Evolutionary conservation across 2,888 invertebrate genomes (phyloP), one percentile per base, ranked within the genome.

Genomic region (Diloba caeruleocephala): DNA sequence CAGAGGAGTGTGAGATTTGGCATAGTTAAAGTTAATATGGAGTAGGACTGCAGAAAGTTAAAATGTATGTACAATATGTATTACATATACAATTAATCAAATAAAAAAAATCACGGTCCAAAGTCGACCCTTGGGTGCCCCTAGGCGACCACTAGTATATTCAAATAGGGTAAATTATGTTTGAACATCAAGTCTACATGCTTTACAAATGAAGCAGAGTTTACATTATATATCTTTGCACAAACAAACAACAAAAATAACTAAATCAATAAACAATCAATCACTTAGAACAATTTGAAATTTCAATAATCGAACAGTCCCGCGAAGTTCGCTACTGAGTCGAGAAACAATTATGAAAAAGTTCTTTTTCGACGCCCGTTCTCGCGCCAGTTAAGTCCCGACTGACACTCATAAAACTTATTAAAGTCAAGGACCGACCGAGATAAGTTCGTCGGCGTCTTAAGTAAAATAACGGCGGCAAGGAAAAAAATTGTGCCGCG

Each of bases 321-420:
- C 69, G 76, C 68, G 76, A 77, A 89, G 76, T 87, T 87, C 73
- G 71, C 79, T 76, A 81, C 82, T 84, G 84, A 72, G 63, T 88
- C 84, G 79, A 84, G 87, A 92, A 93, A 93, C 92, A 92, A 93
- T 92, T 92, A 92, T 89, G 88, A 90, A 90, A 89, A 92, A 92
- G 91, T 92, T 91, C 85, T 85, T 88, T 88, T 88, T 85, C 84
- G 83, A 80, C 85, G 85, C 84, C 84, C 87, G 89, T 91, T 90
- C 89, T 82, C 90, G 88, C 88, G 87, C 86, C 91, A 87, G 91
- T 91, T 90, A 89, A 89, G 88, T 89, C 89, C 81, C 89, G 89
- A 85, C 90, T 90, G 91, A 90, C 92, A 90, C 91, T 92, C 92
- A 90, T 92, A 91, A 92, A 92, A 93, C 92, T 93, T 92, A 92